Conservation (phyloP, 2,113 vertebrate species). For the Triplophysa siluroides region DNA sequence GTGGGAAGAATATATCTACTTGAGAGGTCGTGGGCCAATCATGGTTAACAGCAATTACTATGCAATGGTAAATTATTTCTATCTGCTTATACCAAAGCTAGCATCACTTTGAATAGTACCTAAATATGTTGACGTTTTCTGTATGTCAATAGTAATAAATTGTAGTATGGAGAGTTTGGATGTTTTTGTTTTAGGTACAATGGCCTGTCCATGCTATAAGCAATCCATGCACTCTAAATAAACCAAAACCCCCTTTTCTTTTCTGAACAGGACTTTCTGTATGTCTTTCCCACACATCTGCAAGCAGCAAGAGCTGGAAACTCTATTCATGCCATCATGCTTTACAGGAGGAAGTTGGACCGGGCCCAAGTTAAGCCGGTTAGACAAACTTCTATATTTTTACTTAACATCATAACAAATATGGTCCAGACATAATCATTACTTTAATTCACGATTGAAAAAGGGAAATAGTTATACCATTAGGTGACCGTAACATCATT, state of each 20-base stretch:
- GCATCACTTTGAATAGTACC: neutral
- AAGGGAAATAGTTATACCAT: neutral
- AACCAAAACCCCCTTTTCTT: neutral
- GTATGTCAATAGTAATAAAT: neutral
- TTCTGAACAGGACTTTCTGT: constrained; percentile 83
- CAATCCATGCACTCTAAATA: neutral
- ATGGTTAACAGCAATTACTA: constrained; percentile 63
- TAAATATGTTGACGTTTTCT: neutral
- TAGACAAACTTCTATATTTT: constrained; percentile 53
- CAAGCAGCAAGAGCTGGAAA: constrained; percentile 94
- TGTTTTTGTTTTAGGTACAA: neutral
- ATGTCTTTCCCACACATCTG: constrained; percentile 79
- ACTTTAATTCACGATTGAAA: neutral
- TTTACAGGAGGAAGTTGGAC: constrained; percentile 91
- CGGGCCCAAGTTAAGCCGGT: constrained; percentile 94
- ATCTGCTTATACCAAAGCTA: neutral
- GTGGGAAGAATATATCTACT: constrained; percentile 60
- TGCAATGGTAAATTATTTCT: constrained; percentile 45
- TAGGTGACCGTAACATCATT: neutral
- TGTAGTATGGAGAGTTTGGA: neutral
- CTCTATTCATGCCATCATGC: constrained; percentile 87
- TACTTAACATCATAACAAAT: neutral
- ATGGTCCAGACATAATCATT: neutral
- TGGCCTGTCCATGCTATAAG: too few relatives aligned
- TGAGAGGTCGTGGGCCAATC: constrained; percentile 56